Conservation (phyloP, 2,888 invertebrate genomes). For the Brachylomia viminalis region DNA sequence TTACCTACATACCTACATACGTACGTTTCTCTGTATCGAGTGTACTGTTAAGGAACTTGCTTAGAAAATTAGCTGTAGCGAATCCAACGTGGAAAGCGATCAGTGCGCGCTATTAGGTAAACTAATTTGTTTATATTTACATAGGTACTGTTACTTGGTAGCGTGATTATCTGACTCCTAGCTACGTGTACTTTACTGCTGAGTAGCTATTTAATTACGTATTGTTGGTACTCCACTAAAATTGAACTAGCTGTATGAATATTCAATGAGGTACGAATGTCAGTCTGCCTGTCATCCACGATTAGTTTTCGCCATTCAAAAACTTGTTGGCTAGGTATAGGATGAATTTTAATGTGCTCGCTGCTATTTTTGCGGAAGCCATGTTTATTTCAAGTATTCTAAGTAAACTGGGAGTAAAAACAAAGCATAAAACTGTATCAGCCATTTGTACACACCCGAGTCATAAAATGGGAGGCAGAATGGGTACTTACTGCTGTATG, state of each 20-base stretch:
- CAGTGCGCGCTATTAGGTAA: conserved; percentile 69
- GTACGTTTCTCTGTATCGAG: conserved; percentile 28
- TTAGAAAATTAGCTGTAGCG: conserved; percentile 56
- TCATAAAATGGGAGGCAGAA: conserved; percentile 42
- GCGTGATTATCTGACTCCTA: conserved; percentile 65
- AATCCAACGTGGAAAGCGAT: conserved; percentile 59
- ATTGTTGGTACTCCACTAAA: conserved; percentile 55
- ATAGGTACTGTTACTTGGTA: conserved; percentile 62
- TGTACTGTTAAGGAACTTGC: conserved; percentile 43
- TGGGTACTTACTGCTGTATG: conserved; percentile 31
- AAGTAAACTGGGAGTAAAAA: conserved; percentile 31
- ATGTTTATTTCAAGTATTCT: conserved; percentile 21
- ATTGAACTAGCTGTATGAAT: conserved; percentile 59
- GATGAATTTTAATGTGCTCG: conserved; percentile 8
- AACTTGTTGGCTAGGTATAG: conserved; percentile 13
- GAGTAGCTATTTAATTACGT: conserved; percentile 61
- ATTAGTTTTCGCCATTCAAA: conserved; percentile 32
- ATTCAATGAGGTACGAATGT: conserved; percentile 56
- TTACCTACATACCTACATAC: neutral
- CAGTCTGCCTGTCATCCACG: conserved; percentile 31
- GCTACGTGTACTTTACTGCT: conserved; percentile 55
- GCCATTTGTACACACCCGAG: conserved; percentile 31
- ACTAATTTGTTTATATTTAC: conserved; percentile 73
- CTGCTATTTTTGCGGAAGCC: neutral
- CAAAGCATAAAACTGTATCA: conserved; percentile 42